phyloP scores from a whole-genome alignment of 2,888 invertebrate species.

The Tinea trinotella region DNA sequence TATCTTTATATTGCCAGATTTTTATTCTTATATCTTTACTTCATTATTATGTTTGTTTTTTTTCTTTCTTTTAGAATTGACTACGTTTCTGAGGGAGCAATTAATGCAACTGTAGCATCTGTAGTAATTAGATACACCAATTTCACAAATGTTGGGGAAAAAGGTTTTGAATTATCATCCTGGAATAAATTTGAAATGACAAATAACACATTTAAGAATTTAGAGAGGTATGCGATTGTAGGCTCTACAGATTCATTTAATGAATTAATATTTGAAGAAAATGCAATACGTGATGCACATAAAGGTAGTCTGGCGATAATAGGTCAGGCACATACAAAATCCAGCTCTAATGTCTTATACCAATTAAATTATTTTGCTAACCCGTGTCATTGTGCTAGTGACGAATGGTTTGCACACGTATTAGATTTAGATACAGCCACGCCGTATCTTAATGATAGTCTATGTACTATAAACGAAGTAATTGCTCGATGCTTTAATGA shows the following conservation, averaged over 20 bases:
- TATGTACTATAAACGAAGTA: conserved; percentile 73
- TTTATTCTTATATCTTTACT: not conserved
- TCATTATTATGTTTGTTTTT: too few relatives aligned
- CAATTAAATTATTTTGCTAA: conserved; percentile 75
- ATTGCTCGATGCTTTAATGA: conserved; percentile 77
- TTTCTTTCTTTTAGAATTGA: conserved; percentile 75
- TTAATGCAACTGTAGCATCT: conserved; percentile 75
- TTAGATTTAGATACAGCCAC: conserved; percentile 49
- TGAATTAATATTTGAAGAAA: conserved; percentile 63
- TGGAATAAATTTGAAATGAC: conserved; percentile 77
- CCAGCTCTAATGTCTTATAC: conserved; percentile 59
- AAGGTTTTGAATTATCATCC: conserved; percentile 75
- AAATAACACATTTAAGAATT: conserved; percentile 75
- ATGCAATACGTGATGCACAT: conserved; percentile 54
- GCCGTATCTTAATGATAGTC: conserved; percentile 67
- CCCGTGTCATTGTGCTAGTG: conserved; percentile 75
- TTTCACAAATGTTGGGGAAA: conserved; percentile 70
- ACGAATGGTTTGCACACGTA: conserved; percentile 67
- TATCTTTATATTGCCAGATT: not conserved
- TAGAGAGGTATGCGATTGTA: conserved; percentile 69
- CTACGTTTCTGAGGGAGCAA: conserved; percentile 74
- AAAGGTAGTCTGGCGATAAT: conserved; percentile 73
- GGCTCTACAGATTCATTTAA: conserved; percentile 68
- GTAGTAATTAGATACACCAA: conserved; percentile 74
- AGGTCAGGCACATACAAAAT: conserved; percentile 58